Conservation (phyloP, 1,140 invertebrate genomes). For the Mylabris phalerata region DNA sequence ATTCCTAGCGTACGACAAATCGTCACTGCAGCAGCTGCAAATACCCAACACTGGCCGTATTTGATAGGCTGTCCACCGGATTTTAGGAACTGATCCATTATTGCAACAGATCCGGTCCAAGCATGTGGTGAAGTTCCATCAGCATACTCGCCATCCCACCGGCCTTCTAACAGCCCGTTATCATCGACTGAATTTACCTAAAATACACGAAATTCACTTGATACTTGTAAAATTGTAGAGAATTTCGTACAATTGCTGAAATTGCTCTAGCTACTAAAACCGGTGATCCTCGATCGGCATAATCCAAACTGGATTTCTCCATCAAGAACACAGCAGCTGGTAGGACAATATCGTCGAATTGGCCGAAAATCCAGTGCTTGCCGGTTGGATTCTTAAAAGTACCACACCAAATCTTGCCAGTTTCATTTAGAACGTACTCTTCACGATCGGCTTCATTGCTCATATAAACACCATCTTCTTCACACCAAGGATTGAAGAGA, state of each 20-base stretch:
- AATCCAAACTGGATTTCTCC: conserved; percentile 53
- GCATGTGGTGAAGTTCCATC: conserved; percentile 58
- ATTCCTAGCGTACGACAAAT: conserved; percentile 57
- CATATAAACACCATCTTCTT: conserved; percentile 62
- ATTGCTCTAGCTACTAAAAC: conserved; percentile 61
- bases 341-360: conserved; percentile 62
- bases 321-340: conserved; percentile 57
- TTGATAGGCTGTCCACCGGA: conserved; percentile 60
- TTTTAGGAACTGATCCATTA: conserved; percentile 59
- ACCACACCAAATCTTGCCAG: conserved; percentile 71
- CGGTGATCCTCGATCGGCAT: conserved; percentile 60
- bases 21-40: conserved; percentile 63
- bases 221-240: neutral
- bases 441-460: conserved; percentile 53
- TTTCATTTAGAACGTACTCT: conserved; percentile 69
- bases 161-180: conserved; percentile 60
- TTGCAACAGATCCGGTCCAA: conserved; percentile 64
- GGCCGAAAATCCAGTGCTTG: conserved; percentile 68
- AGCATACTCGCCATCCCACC: conserved; percentile 65
- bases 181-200: conserved; percentile 57
- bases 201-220: conserved; percentile 21
- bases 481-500: conserved; percentile 78
- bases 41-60: conserved; percentile 81
- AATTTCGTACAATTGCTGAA: conserved; percentile 56
- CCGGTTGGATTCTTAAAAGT: conserved; percentile 57